Percentiles rank a stretch among this genome's conserved stretches.
phyloP scores from a whole-genome alignment of 2,888 invertebrate species.

The Apamea monoglypha region DNA sequence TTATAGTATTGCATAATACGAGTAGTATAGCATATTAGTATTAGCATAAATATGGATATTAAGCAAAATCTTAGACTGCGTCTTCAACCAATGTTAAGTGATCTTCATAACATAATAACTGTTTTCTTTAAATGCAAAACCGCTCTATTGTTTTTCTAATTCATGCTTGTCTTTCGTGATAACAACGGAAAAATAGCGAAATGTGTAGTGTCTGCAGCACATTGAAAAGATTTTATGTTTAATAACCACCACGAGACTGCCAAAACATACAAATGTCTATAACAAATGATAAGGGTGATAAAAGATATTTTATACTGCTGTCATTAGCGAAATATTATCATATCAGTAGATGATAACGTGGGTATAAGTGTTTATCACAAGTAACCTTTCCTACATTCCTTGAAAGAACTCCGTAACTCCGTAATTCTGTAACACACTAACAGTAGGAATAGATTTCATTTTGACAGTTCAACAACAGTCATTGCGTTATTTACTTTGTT shows the following conservation, averaged over 20 bases:
- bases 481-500: too few relatives aligned
- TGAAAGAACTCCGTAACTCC: neutral
- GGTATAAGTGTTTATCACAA: neutral
- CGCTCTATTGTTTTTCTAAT: neutral
- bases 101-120: neutral
- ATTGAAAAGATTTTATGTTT: slow-evolving; percentile 11
- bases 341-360: neutral
- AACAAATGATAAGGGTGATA: slow-evolving; percentile 31
- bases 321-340: slow-evolving; percentile 31
- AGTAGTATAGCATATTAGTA: too few relatives aligned
- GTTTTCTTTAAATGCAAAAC: neutral
- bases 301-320: slow-evolving; percentile 10
- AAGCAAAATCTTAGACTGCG: neutral
- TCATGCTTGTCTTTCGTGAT: neutral
- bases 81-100: neutral
- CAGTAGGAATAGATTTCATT: neutral
- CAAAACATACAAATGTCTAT: slow-evolving; percentile 12
- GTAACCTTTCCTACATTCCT: neutral
- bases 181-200: neutral
- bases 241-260: slow-evolving; percentile 2
- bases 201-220: neutral
- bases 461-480: too few relatives aligned
- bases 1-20: too few relatives aligned
- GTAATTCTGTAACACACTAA: neutral
- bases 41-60: neutral